Evolutionary conservation across 2,888 invertebrate species (phyloP), one percentile per base, ranked within the genome.

Genomic region (Aporophyla nigra): DNA sequence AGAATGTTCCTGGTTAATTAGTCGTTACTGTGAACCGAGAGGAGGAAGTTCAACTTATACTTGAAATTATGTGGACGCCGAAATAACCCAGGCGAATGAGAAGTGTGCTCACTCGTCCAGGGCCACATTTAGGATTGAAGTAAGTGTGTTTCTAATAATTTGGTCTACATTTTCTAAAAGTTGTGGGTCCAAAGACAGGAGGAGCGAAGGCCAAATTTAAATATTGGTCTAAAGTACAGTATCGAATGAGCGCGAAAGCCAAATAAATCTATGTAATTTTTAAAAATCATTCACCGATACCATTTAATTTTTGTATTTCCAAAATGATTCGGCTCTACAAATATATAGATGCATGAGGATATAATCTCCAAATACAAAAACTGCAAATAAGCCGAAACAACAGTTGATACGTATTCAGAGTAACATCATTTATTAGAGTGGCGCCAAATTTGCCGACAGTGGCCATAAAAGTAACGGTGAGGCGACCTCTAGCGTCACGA

Each of bases 391-490:
- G 19, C 53, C 40, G 4, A 46, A 49, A 56, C 40, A 59, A 43
- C 54, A 65, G 43, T 61, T 49, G 43, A 24, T 24, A 76, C 14
- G 33, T 46, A 40, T 69, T 49, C 43, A 67, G 53, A 70, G 51
- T 59, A 63, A 59, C 54, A 71, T 83, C 73, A 51, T 67, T 59
- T 74, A 59, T 59, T 62, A 74, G 72, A 69, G 82, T 83, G 92
- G 91, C 92, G 91, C 92, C 92, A 90, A 91, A 90, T 92, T 91
- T 88, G 84, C 86, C 87, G 87, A 77, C 88, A 75, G 67, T 77
- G 68, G 74, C 84, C 86, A 88, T 90, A 89, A 89, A 89, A 81
- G 76, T 91, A 91, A 90, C 91, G 90, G 91, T 86, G 66, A 75
- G 61, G 80, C 85, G 83, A 79, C 80, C 85, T 71, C 80, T 76